Evolutionary conservation across 30 jellyfish, hydroid and myxozoan species (phyloP).

Genomic region (Aurelia sp.): DNA sequence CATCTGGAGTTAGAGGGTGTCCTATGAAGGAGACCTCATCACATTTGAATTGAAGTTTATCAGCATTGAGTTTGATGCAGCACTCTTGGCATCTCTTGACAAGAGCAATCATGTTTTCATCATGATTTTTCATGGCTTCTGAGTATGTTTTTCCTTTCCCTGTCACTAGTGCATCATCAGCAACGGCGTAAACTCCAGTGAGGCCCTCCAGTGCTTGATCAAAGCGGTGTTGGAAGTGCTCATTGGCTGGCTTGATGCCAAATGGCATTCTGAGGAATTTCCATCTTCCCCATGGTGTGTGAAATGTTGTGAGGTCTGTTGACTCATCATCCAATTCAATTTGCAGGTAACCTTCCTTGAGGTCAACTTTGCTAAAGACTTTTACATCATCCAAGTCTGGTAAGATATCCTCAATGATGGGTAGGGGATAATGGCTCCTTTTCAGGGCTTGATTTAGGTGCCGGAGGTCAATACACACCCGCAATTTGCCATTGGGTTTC

Average conservation of each 20-base stretch:
- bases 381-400: too few species aligned
- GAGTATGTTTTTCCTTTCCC: too few species aligned
- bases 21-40: conserved; percentile 14
- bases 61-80: conserved; percentile 13
- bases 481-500: too few species aligned
- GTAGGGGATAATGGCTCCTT: too few species aligned
- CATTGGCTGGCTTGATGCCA: conserved; percentile 20
- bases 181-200: conserved; percentile 19
- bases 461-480: too few species aligned
- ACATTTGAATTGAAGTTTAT: conserved; percentile 19
- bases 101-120: conserved; percentile 17
- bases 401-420: too few species aligned
- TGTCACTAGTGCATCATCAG: conserved; percentile 26
- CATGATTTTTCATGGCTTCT: conserved; percentile 15
- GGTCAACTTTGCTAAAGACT: too few species aligned
- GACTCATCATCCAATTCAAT: too few species aligned
- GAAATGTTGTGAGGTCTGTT: conserved; percentile 2
- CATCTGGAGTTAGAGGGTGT: conserved; percentile 30
- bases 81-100: conserved; percentile 11
- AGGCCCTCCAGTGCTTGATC: too few species aligned
- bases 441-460: too few species aligned
- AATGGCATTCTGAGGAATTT: conserved; percentile 19
- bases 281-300: conserved; percentile 24
- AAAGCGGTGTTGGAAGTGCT: conserved; percentile 5
- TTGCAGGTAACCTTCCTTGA: too few species aligned